Evolutionary conservation across 2,797 vertebrate genomes (phyloP).

Genomic region (Poecilia velifera): DNA sequence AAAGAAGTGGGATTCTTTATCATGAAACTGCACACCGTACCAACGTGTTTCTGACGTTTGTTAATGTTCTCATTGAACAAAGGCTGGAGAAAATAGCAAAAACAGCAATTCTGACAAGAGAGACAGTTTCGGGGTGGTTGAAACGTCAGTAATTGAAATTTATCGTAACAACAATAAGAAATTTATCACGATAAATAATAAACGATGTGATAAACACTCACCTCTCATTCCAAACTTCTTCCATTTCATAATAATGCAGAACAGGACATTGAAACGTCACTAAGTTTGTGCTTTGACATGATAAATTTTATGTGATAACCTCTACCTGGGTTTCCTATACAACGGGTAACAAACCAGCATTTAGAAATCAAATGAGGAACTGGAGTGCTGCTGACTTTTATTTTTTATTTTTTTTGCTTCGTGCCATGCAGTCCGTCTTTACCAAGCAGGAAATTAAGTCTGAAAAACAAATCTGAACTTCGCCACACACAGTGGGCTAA

Average conservation of each 20-base stretch:
- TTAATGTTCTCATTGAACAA: too few species aligned
- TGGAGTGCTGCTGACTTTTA: background rate
- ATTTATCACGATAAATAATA: too few species aligned
- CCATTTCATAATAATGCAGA: background rate
- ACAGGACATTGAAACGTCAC: background rate
- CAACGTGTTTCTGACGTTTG: too few species aligned
- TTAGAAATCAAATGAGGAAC: background rate
- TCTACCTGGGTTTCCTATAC: background rate
- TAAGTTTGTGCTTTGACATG: background rate
- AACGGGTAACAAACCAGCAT: background rate
- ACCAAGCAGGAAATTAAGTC: constrained; percentile 62
- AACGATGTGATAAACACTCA: too few species aligned
- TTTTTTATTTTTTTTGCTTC: constrained; percentile 31
- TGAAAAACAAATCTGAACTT: constrained; percentile 69
- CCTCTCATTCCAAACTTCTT: background rate
- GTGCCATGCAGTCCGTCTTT: constrained; percentile 45
- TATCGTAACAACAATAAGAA: too few species aligned
- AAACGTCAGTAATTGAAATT: too few species aligned
- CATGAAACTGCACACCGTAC: too few species aligned
- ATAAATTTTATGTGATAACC: background rate
- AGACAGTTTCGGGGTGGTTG: too few species aligned
- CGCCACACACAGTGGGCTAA: constrained; percentile 28
- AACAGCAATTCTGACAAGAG: too few species aligned
- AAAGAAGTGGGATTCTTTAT: too few species aligned
- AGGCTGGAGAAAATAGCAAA: too few species aligned